A percentile compares a stretch with the other conserved stretches of the same genome.
These are phyloP conservation scores for Brachionichthys hirsutus DNA, from an alignment of 2,113 vertebrate species.

Conservation along the genomic window DNA sequence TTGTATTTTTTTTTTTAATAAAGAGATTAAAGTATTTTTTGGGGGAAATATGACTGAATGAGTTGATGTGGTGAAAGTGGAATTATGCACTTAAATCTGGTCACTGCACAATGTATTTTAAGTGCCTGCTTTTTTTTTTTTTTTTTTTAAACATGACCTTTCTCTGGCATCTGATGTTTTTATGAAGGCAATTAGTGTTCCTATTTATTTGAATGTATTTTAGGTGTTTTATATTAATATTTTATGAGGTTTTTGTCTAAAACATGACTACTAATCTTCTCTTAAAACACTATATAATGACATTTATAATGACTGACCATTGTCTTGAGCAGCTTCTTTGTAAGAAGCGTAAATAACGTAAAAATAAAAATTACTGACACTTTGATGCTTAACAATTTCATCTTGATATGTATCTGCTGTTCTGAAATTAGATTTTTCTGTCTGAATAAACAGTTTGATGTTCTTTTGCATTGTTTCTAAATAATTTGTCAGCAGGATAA, in stretches of 20 bases:
- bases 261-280: constrained; percentile 66
- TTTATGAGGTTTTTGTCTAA: constrained; percentile 35
- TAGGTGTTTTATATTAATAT: constrained; percentile 28
- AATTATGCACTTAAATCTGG: constrained; percentile 56
- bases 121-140: constrained; percentile 46
- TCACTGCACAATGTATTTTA: constrained; percentile 24
- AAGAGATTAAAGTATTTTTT: constrained; percentile 16
- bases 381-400: constrained; percentile 12
- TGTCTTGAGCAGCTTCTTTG: constrained; percentile 19
- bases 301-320: neutral
- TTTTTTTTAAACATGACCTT: constrained; percentile 23
- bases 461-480: too few relatives aligned
- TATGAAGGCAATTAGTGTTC: constrained; percentile 26
- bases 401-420: too few relatives aligned
- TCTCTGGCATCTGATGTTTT: constrained; percentile 36
- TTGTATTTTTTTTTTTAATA: too few relatives aligned
- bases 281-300: constrained; percentile 6
- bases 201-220: constrained; percentile 75
- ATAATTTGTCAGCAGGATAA: too few relatives aligned
- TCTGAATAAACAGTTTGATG: too few relatives aligned
- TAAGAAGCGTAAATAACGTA: constrained; percentile 29
- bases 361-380: neutral
- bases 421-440: too few relatives aligned
- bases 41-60: constrained; percentile 25
- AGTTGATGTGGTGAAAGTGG: constrained; percentile 31